Evolutionary conservation across 2,113 vertebrate genomes (phyloP).

Genomic region (human): DNA sequence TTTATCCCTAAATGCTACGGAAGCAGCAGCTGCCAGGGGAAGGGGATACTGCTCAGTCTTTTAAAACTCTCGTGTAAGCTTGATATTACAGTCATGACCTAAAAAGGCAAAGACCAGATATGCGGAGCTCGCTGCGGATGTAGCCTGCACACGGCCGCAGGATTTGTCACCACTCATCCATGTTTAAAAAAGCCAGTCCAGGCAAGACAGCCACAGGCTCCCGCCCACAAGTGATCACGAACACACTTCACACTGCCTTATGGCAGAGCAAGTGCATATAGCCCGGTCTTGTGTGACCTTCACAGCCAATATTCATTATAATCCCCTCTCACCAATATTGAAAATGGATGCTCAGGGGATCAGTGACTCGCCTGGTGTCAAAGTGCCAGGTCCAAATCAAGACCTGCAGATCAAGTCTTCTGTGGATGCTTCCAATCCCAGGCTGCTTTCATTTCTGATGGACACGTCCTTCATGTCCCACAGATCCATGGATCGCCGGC

Average conservation of each 20-base stretch:
- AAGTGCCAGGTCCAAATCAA: background rate
- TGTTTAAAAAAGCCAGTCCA: background rate
- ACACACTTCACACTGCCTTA: background rate
- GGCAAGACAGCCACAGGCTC: background rate
- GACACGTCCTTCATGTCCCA: background rate
- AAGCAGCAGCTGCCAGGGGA: conserved; percentile 28
- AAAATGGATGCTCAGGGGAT: background rate
- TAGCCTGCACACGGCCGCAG: background rate
- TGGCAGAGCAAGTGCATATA: background rate
- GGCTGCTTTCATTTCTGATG: background rate
- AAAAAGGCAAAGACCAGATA: conserved; percentile 49
- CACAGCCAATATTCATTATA: background rate
- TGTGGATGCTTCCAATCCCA: background rate
- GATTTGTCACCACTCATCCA: background rate
- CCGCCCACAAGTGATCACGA: background rate
- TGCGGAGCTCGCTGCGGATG: background rate
- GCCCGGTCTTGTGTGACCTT: background rate
- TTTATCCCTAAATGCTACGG: conserved; percentile 30
- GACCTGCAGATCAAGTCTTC: background rate
- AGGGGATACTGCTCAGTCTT: background rate
- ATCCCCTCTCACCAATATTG: background rate
- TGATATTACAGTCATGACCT: background rate
- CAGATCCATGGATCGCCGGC: background rate
- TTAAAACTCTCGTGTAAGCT: background rate
- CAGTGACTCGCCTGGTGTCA: background rate